Conservation (phyloP, 1,140 invertebrate genomes). For the Hyposmocoma kahamanoa region DNA sequence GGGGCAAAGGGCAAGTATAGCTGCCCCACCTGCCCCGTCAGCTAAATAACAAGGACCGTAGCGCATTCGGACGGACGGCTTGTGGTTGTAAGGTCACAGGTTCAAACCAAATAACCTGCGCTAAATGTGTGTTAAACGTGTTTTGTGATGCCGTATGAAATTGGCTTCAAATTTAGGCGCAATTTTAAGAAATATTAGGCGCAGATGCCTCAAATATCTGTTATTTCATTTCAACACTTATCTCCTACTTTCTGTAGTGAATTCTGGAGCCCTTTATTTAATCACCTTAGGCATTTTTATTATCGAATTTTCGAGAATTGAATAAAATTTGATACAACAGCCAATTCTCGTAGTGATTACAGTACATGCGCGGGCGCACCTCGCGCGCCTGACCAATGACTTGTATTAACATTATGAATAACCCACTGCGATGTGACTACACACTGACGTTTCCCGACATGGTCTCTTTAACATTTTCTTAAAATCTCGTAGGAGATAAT, state of each 20-base stretch:
- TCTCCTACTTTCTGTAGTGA: too few relatives aligned
- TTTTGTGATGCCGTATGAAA: not conserved
- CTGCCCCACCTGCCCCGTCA: too few relatives aligned
- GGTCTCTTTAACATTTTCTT: not conserved
- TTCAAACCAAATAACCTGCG: slow-evolving; percentile 5
- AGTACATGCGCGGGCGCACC: not conserved
- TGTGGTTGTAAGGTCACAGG: slow-evolving; percentile 13
- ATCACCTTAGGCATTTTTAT: too few relatives aligned
- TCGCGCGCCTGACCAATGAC: not conserved
- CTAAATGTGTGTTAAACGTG: not conserved
- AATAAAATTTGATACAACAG: too few relatives aligned
- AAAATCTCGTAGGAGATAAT: too few relatives aligned
- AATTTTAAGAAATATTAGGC: too few relatives aligned
- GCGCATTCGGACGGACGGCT: slow-evolving; percentile 19
- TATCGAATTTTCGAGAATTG: too few relatives aligned
- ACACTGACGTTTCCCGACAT: not conserved
- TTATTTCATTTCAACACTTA: too few relatives aligned
- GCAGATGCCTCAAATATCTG: too few relatives aligned
- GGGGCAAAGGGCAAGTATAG: slow-evolving; percentile 13
- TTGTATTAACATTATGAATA: not conserved
- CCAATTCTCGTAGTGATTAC: too few relatives aligned
- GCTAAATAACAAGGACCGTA: slow-evolving; percentile 18
- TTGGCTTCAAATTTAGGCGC: not conserved
- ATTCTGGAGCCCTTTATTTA: too few relatives aligned
- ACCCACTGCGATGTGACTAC: not conserved